Percentiles rank a stretch among this genome's conserved stretches.
Conservation (phyloP, 2,888 invertebrate species). For the Globia sparganii region DNA sequence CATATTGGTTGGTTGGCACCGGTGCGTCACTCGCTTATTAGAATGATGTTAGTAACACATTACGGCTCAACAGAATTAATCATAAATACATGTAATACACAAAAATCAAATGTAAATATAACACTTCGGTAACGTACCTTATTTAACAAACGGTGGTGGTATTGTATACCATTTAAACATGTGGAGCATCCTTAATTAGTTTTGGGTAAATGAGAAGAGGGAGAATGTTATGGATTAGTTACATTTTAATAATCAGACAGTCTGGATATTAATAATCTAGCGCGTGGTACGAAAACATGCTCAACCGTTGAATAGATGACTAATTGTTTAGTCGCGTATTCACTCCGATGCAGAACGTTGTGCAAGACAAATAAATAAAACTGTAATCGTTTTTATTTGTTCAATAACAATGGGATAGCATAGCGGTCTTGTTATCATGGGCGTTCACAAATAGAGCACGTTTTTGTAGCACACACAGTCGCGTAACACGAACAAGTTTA, state of each 20-base stretch:
- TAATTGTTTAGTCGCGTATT: conserved; percentile 7
- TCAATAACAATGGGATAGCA: conserved; percentile 3
- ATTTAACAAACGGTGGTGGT: conserved; percentile 88
- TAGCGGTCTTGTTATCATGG: conserved; percentile 1
- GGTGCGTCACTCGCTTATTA: conserved; percentile 78
- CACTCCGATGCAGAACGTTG: conserved; percentile 1
- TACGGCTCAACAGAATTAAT: conserved; percentile 77
- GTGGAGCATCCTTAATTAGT: conserved; percentile 90
- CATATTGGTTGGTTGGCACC: conserved; percentile 81
- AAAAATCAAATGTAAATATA: conserved; percentile 85
- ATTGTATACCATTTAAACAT: conserved; percentile 88
- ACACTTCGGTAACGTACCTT: conserved; percentile 89
- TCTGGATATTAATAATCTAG: conserved; percentile 73
- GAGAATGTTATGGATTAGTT: conserved; percentile 91
- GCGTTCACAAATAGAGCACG: conserved; percentile 60
- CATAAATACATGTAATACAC: conserved; percentile 85
- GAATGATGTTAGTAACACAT: conserved; percentile 82
- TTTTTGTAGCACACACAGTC: conserved; percentile 80
- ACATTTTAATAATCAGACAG: conserved; percentile 82
- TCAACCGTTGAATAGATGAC: conserved; percentile 5
- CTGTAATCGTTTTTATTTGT: conserved; percentile 2
- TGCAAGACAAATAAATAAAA: conserved; percentile 13
- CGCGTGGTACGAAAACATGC: conserved; percentile 80
- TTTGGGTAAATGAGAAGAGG: conserved; percentile 89
- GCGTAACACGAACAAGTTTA: conserved; percentile 74